These are phyloP conservation scores for Neoascia interrupta DNA, from an alignment of 2,888 invertebrate species.

Conservation along the genomic window DNA sequence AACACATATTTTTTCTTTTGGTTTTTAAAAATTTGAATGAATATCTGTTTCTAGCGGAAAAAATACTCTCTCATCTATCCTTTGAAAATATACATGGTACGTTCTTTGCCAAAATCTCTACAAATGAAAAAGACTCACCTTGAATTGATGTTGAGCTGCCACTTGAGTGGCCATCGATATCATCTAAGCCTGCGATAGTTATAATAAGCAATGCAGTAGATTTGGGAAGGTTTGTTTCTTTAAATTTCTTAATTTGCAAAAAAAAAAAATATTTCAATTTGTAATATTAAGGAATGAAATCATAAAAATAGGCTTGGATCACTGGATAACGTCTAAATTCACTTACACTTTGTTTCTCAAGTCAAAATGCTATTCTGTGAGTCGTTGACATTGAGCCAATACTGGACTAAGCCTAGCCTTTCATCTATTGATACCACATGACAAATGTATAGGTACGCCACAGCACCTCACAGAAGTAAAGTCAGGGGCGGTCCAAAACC, in stretches of 20 bases:
- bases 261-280: conserved; percentile 19
- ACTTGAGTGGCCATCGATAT: conserved; percentile 86
- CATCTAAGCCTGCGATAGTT: conserved; percentile 78
- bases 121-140: conserved; percentile 80
- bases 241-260: conserved; percentile 16
- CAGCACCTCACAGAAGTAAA: no score
- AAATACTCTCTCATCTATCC: background rate
- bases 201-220: conserved; percentile 61
- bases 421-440: no score
- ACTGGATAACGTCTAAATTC: conserved; percentile 22
- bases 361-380: no score
- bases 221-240: conserved; percentile 37
- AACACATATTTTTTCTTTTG: conserved; percentile 20
- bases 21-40: background rate
- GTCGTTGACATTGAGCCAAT: no score
- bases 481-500: no score
- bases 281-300: no score
- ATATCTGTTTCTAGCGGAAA: background rate
- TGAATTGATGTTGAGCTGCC: conserved; percentile 85
- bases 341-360: conserved; percentile 26
- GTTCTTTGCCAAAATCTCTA: background rate
- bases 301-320: conserved; percentile 4
- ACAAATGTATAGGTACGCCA: no score
- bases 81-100: conserved; percentile 2
- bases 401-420: no score